Evolutionary conservation across 2,113 vertebrate species (phyloP), one percentile per base, ranked within the genome.

Genomic region (Stercorarius parasiticus): DNA sequence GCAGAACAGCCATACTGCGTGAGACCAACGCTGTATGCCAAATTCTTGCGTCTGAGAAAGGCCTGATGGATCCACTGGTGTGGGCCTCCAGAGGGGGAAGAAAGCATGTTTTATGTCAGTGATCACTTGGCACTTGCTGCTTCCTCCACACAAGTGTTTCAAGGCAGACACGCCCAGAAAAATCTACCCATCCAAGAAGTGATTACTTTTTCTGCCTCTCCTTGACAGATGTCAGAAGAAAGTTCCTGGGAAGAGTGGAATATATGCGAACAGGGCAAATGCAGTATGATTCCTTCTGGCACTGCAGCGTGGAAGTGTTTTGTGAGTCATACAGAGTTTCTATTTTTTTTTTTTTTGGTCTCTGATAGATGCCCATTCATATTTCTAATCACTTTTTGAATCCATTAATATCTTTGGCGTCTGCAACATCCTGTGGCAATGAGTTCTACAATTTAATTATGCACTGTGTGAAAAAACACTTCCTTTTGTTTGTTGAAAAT

Each of bases 381-480:
- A 91, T 74, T 94, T 96, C 42, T 82, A 96, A 82, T 84, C 38
- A 47, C 15, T 89, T 84, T 66, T 88, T 74, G 32, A 92, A 88
- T 81, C 59, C 55, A 71, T 93, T 91, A 95, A 42, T 86, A 82
- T 86, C 59, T 91, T 95, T 84, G 72, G 47, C 83, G 29, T 95
- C 71, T 55, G 50, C 32, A 93, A 70, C 77, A 93, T 96, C 89
- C 93, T 92, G 86, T 78, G 69, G 59, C 89, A 91, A 91, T 71
- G 65, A 88, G 67, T 55, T 66, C 69, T 64, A 42, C 61, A 96
- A 96, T 89, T 83, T 78, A 86, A 93, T 97, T 93, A 96, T 8
- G 23, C 38, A 79, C 59, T 92, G 77, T 88, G 53, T 96, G 94
- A 96, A 91, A 91, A 97, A 97, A 69, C n/a, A 89, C 95, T 97